Evolutionary conservation across 30 jellyfish, hydroid and myxozoan genomes (phyloP).

Genomic region (Aurelia coerulea): DNA sequence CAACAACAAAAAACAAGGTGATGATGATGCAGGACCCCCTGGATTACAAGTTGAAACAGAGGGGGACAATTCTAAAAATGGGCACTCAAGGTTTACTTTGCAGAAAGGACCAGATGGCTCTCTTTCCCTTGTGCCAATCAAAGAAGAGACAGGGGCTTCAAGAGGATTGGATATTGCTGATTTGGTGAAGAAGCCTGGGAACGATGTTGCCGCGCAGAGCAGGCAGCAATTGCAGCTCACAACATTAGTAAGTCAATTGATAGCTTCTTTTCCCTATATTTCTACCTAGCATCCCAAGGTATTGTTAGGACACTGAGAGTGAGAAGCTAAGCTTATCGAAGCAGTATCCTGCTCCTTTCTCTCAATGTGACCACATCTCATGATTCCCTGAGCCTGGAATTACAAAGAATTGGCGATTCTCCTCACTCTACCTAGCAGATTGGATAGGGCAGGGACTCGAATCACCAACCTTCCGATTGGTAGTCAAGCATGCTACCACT

Average conservation of each 20-base stretch:
- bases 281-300: too few relatives aligned
- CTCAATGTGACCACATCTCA: too few relatives aligned
- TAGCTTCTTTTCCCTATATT: background rate
- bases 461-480: too few relatives aligned
- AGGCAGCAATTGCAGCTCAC: slow-evolving; percentile 94
- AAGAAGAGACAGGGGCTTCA: slow-evolving; percentile 81
- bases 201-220: slow-evolving; percentile 75
- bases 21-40: slow-evolving; percentile 24
- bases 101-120: slow-evolving; percentile 87
- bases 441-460: too few relatives aligned
- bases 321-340: too few relatives aligned
- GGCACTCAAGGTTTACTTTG: slow-evolving; percentile 77
- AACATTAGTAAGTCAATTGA: slow-evolving; percentile 70
- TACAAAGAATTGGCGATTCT: too few relatives aligned
- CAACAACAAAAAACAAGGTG: background rate
- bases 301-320: too few relatives aligned
- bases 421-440: too few relatives aligned
- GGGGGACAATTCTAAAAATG: slow-evolving; percentile 66
- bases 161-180: slow-evolving; percentile 64
- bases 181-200: slow-evolving; percentile 71
- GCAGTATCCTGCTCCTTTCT: too few relatives aligned
- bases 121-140: slow-evolving; percentile 85
- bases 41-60: slow-evolving; percentile 85
- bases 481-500: too few relatives aligned
- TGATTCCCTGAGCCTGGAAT: too few relatives aligned